Conservation (phyloP, 2,888 invertebrate species). For the Phragmatobia fuliginosa region DNA sequence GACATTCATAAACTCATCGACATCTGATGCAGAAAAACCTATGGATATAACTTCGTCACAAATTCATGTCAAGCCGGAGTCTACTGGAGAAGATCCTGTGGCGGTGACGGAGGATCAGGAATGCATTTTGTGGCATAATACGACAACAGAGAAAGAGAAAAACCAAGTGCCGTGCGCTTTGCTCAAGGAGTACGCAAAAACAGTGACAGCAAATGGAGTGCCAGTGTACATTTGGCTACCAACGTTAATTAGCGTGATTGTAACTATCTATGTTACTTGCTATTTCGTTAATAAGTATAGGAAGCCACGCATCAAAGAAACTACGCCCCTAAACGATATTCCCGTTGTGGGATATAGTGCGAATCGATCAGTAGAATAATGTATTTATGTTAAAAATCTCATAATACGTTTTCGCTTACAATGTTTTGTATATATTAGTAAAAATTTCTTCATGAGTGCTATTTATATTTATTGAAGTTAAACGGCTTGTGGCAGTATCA, state of each 20-base stretch:
- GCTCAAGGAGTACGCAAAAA: constrained; percentile 73
- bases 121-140: constrained; percentile 78
- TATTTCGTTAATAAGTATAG: constrained; percentile 65
- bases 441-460: background rate
- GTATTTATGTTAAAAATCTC: background rate
- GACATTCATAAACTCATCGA: constrained; percentile 66
- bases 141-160: constrained; percentile 62
- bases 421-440: background rate
- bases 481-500: background rate
- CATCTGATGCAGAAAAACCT: constrained; percentile 51
- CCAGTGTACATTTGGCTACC: constrained; percentile 80
- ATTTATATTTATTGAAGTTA: background rate
- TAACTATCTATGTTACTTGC: constrained; percentile 66
- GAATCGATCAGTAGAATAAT: constrained; percentile 46
- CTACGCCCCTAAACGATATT: constrained; percentile 64
- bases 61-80: constrained; percentile 65
- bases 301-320: constrained; percentile 63
- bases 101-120: constrained; percentile 68
- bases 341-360: constrained; percentile 64
- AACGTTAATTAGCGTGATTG: constrained; percentile 61
- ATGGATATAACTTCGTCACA: constrained; percentile 72
- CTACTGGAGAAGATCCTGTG: constrained; percentile 60
- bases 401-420: background rate
- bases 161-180: constrained; percentile 72
- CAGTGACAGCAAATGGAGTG: constrained; percentile 71